A percentile compares a stretch with the other conserved stretches of the same genome.
phyloP scores from a whole-genome alignment of 2,797 vertebrate species.

The Clarias platycephalus region DNA sequence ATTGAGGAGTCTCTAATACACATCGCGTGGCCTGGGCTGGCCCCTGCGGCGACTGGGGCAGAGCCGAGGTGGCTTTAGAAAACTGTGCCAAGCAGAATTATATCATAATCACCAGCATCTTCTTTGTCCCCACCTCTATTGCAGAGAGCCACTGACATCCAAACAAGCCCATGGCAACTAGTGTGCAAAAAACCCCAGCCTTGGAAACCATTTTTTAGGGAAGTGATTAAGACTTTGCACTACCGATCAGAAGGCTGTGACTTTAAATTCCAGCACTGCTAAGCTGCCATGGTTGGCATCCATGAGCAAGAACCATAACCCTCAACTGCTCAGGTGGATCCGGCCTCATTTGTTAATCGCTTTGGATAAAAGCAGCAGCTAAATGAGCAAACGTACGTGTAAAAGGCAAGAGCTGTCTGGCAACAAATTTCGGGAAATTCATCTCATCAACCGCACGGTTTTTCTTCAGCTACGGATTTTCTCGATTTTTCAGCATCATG shows the following conservation, averaged over 20 bases:
- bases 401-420: constrained; percentile 14
- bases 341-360: background rate
- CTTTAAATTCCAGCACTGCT: constrained; percentile 41
- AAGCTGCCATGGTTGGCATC: constrained; percentile 11
- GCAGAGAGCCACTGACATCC: constrained; percentile 52
- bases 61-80: constrained; percentile 71
- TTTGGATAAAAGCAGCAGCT: background rate
- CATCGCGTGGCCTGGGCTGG: constrained; percentile 71
- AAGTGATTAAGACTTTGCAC: constrained; percentile 17
- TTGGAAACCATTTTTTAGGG: constrained; percentile 19
- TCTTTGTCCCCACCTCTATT: constrained; percentile 57
- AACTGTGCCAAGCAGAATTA: constrained; percentile 74
- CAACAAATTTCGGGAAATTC: constrained; percentile 6
- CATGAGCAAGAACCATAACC: constrained; percentile 10
- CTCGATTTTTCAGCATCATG: background rate
- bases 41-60: constrained; percentile 71
- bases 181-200: constrained; percentile 20
- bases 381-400: constrained; percentile 6
- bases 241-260: constrained; percentile 34
- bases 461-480: background rate
- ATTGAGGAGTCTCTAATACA: constrained; percentile 94
- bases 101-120: constrained; percentile 75
- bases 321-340: constrained; percentile 5
- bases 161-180: constrained; percentile 43
- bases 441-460: background rate